Conservation (phyloP, 2,888 invertebrate species). For the Heterodera filipjevi region DNA sequence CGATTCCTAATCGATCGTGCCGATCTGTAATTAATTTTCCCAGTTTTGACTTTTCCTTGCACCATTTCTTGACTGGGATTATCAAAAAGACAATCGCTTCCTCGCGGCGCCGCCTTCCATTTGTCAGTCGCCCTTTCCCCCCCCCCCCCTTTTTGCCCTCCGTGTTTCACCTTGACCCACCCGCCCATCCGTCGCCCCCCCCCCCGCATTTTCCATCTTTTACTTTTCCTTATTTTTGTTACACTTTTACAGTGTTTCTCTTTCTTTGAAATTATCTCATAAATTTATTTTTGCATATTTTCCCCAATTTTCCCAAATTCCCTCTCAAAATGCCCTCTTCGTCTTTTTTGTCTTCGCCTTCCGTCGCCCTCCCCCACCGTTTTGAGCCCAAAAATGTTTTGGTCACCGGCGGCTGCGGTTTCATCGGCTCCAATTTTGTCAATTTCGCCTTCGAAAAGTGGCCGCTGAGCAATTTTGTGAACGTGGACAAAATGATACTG, state of each 20-base stretch:
- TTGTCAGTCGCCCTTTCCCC: background rate
- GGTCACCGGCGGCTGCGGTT: constrained; percentile 64
- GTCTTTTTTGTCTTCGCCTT: background rate
- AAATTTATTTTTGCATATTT: background rate
- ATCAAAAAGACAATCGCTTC: background rate
- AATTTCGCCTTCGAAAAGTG: constrained; percentile 59
- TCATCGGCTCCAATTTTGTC: constrained; percentile 64
- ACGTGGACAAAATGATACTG: constrained; percentile 47
- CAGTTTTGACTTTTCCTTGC: background rate
- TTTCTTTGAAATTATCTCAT: background rate
- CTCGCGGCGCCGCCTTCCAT: background rate
- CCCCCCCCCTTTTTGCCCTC: background rate
- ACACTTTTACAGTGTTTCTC: background rate
- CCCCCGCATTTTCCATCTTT: background rate
- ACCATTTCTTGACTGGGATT: background rate
- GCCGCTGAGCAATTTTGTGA: constrained; percentile 58
- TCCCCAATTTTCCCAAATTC: background rate
- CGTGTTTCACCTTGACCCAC: background rate
- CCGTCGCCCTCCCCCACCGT: too few relatives aligned
- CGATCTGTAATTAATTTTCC: background rate
- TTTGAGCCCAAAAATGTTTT: constrained; percentile 51
- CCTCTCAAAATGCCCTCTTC: background rate
- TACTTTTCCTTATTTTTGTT: background rate
- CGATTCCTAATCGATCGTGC: too few relatives aligned
- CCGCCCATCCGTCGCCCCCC: background rate